Evolutionary conservation across 2,888 invertebrate species (phyloP), one percentile per base, ranked within the genome.

Genomic region (Drosophila multiciliata): DNA sequence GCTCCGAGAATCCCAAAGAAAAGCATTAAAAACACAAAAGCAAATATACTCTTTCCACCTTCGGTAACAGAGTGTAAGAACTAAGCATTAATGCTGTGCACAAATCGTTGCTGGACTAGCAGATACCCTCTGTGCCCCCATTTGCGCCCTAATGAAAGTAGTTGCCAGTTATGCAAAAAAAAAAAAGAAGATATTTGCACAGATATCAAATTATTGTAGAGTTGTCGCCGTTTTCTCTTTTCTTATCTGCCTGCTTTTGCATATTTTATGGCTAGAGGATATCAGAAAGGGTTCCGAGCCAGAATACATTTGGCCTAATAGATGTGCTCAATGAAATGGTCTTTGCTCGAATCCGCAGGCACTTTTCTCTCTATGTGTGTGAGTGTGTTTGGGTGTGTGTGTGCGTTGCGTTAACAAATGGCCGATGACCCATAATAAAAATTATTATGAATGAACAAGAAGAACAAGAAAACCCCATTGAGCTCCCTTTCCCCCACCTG

Each of bases 361-460:
- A 62, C 35, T 35, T 45, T 11, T 45, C 38, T 36, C 17, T 38
- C 33, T 42, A 3, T 23, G 3, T 45, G 5, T 40, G 40, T 40
- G n/a, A 4, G 8, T 49, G 38, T 42, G 45, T 48, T 26, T 26
- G 62, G 42, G 17, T 55, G 60, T 65, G 17, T 54, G 64, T 63
- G 32, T 65, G 71, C 50, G 78, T 75, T 66, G 79, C 80, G 76
- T 88, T 82, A 83, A 90, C 89, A 87, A 87, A 90, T 87, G 87
- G 90, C 88, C 88, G 85, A 90, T 88, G 87, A 89, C 90, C 87
- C 87, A 86, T 90, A 87, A 87, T 87, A 87, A 87, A 87, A 87
- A 90, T 90, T 87, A 87, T 90, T 87, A 87, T 90, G 90, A 87
- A 87, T 90, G 90, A 74, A 82, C 75, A 80, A 86, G 80, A 82